Evolutionary conservation across 1,140 invertebrate genomes (phyloP).

Genomic region (Oncopodura yosiiana): DNA sequence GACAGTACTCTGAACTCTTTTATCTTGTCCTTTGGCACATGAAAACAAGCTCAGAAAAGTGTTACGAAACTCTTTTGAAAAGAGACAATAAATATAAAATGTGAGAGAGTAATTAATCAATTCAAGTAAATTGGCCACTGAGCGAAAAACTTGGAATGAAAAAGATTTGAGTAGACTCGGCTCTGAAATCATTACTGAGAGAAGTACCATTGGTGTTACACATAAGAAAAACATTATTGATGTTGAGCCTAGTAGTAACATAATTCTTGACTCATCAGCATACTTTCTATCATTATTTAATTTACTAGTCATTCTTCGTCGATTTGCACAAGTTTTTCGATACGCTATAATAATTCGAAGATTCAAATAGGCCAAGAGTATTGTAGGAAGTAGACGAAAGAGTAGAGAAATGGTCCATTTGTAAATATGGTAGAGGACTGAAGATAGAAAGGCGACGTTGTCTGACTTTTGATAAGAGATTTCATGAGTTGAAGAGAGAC

Average conservation of each 20-base stretch:
- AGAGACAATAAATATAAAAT: slow-evolving; percentile 68
- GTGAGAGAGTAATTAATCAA: slow-evolving; percentile 65
- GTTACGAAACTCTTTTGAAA: slow-evolving; percentile 62
- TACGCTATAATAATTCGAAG: slow-evolving; percentile 59
- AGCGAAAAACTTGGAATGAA: slow-evolving; percentile 59
- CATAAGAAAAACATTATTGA: slow-evolving; percentile 62
- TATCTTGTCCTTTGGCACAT: too few species aligned
- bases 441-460: slow-evolving; percentile 45
- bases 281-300: slow-evolving; percentile 53
- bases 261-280: slow-evolving; percentile 58
- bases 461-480: slow-evolving; percentile 47
- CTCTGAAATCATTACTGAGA: slow-evolving; percentile 58
- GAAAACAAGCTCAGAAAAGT: slow-evolving; percentile 49
- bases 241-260: slow-evolving; percentile 58
- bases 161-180: slow-evolving; percentile 49
- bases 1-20: too few species aligned
- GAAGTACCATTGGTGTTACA: slow-evolving; percentile 63
- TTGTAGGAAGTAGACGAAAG: slow-evolving; percentile 56
- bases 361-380: slow-evolving; percentile 57
- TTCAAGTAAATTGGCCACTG: slow-evolving; percentile 60
- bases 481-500: not conserved
- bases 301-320: slow-evolving; percentile 49
- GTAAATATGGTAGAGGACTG: slow-evolving; percentile 49
- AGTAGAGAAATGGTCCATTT: slow-evolving; percentile 54
- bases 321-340: slow-evolving; percentile 52